These are phyloP conservation scores for Ormyrus rosae DNA, from an alignment of 2,888 invertebrate genomes.

Conservation along the genomic window DNA sequence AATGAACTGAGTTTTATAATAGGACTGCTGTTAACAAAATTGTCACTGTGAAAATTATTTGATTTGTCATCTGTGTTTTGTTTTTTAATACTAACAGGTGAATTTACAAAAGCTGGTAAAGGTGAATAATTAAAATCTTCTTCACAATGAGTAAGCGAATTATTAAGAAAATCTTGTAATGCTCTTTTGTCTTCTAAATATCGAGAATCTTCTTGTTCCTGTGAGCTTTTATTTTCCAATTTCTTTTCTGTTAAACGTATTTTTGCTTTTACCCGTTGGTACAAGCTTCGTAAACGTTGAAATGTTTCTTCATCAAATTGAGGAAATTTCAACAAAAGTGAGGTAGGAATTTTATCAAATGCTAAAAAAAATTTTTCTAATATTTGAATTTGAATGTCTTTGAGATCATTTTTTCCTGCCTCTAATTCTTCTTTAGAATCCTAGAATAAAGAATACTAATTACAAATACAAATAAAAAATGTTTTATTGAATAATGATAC, in stretches of 20 bases:
- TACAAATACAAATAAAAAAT: too few relatives aligned
- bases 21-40: neutral
- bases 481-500: too few relatives aligned
- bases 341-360: conserved; percentile 81
- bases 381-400: conserved; percentile 79
- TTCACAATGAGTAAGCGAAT: conserved; percentile 60
- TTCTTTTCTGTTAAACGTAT: conserved; percentile 75
- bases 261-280: conserved; percentile 80
- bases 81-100: neutral
- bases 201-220: conserved; percentile 29
- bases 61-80: neutral
- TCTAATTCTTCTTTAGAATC: conserved; percentile 62
- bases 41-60: neutral
- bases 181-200: conserved; percentile 39
- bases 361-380: conserved; percentile 81
- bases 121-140: conserved; percentile 7
- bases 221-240: conserved; percentile 57
- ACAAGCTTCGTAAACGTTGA: conserved; percentile 78
- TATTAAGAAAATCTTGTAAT: conserved; percentile 67
- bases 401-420: conserved; percentile 69
- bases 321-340: conserved; percentile 80
- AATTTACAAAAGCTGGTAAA: neutral
- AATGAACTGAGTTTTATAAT: neutral
- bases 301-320: conserved; percentile 80
- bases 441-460: conserved; percentile 58